phyloP scores from a whole-genome alignment of 64 coral and sea anemone species.

The Platygyra sinensis region DNA sequence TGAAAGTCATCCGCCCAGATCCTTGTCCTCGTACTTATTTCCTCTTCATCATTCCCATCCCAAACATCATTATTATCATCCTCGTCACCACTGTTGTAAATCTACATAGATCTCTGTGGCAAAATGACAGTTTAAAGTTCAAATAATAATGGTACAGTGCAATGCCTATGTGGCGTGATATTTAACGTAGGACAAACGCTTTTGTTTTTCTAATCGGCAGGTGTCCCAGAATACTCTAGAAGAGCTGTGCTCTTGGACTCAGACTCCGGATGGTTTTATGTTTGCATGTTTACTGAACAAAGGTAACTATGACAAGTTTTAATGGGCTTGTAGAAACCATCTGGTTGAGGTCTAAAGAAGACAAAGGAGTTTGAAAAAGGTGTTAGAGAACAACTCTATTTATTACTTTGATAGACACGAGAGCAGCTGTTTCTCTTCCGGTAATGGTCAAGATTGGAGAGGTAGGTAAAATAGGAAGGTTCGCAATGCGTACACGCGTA shows the following conservation, averaged over 20 bases:
- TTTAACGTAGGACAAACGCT: background rate
- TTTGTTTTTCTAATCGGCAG: background rate
- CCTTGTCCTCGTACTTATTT: no score
- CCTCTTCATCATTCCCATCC: no score
- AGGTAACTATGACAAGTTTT: constrained; percentile 24
- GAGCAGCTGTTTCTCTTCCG: constrained; percentile 77
- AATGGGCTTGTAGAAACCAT: background rate
- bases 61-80: no score
- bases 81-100: no score
- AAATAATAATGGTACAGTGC: no score
- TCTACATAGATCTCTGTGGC: no score
- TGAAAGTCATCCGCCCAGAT: no score
- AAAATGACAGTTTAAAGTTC: no score
- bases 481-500: no score
- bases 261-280: constrained; percentile 50
- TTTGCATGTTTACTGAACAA: constrained; percentile 66
- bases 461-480: constrained; percentile 16
- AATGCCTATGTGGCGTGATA: background rate
- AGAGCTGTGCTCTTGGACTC: constrained; percentile 58
- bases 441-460: constrained; percentile 76
- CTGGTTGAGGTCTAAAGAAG: background rate
- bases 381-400: background rate
- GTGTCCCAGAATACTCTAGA: constrained; percentile 58
- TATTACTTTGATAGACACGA: constrained; percentile 43
- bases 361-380: no score